phyloP scores from a whole-genome alignment of 2,888 invertebrate genomes.

The Acronicta aceris region DNA sequence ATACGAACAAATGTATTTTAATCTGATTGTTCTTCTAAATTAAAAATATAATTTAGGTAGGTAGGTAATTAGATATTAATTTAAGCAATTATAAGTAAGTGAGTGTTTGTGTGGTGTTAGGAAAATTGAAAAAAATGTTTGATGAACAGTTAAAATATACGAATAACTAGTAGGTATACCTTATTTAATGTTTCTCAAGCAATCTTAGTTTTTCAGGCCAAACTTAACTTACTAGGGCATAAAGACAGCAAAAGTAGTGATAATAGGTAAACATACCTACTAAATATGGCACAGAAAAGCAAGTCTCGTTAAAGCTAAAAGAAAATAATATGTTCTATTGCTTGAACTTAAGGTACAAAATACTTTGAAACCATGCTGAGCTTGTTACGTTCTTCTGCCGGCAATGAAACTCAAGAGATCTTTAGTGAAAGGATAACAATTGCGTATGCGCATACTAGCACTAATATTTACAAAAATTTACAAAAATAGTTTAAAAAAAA shows the following conservation, averaged over 20 bases:
- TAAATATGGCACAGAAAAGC: conserved; percentile 69
- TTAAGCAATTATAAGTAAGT: no score
- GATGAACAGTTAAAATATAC: no score
- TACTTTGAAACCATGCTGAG: conserved; percentile 75
- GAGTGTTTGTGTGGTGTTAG: no score
- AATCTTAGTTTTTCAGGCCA: conserved; percentile 15
- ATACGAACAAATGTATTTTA: no score
- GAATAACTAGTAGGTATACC: no score
- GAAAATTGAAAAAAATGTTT: no score
- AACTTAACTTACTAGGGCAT: conserved; percentile 17
- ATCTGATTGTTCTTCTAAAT: no score
- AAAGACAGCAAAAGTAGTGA: conserved; percentile 31
- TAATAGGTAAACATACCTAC: conserved; percentile 41
- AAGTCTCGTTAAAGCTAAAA: conserved; percentile 45
- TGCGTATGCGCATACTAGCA: conserved; percentile 73
- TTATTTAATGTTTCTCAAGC: no score
- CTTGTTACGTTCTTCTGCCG: conserved; percentile 79
- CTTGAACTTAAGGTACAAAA: conserved; percentile 46
- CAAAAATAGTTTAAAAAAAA: conserved; percentile 57
- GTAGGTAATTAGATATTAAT: no score
- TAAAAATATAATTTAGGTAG: no score
- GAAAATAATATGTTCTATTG: conserved; percentile 38
- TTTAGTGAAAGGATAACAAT: conserved; percentile 89
- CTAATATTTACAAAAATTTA: conserved; percentile 72
- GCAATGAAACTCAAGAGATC: conserved; percentile 88